Evolutionary conservation across 1,140 invertebrate genomes (phyloP), one percentile per base, ranked within the genome.

Genomic region (Euwallacea fornicatus): DNA sequence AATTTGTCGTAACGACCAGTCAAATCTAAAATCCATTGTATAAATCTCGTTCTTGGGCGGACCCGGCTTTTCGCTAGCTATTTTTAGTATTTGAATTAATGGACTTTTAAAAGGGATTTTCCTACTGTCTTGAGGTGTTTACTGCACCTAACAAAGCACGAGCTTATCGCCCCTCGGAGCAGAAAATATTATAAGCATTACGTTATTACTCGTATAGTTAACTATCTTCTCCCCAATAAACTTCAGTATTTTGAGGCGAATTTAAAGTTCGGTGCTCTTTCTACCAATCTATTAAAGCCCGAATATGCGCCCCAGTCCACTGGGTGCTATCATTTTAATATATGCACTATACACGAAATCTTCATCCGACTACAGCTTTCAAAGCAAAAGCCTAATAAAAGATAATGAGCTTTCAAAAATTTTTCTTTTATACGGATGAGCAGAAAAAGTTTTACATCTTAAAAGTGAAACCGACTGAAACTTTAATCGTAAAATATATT

Each of bases 81-180:
- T 50, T 50, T 50, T 50, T 50, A 50, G 46, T 50, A 50, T 50
- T 10, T 13, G 46, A 50, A 50, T 50, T 50, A 50, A 50, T 50
- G 46, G 46, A 50, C 13, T 50, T 50, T 50, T 50, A 50, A 50
- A 13, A 50, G 46, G 46, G 13, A 11, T 50, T 50, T 50, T 50
- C 13, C 46, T 50, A 13, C 46, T 50, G 6, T 11, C 46, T 13
- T 50, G 9, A 50, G 46, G 13, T 13, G 9, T 13, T 50, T 50
- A 10, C 46, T 50, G 9, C 9, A 13, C 9, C 46, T 50, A 50
- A 50, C 13, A 50, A 50, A 50, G 13, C 46, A 50, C 13, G 46
- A 33, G 21, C 21, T 50, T 50, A 11, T 50, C 13, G 13, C 46
- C 2, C 9, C 46, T 50, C 7, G 2, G 46, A 11, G 9, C 46